phyloP scores from a whole-genome alignment of 2,888 invertebrate species.

The Drosophila helvetica region DNA sequence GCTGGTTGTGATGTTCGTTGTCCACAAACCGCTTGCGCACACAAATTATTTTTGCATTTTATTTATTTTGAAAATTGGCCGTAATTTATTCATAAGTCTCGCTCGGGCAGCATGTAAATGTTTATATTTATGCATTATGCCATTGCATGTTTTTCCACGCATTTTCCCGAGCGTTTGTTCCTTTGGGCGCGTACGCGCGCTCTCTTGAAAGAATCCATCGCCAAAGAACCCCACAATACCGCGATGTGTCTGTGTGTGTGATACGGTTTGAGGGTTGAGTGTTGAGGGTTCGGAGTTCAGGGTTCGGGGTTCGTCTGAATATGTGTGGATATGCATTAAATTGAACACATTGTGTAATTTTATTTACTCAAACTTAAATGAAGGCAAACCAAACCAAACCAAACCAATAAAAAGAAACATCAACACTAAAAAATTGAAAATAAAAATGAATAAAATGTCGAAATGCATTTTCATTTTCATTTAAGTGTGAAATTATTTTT shows the following conservation, averaged over 20 bases:
- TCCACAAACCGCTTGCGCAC: slow-evolving; percentile 57
- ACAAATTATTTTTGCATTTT: slow-evolving; percentile 76
- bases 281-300: too few species aligned
- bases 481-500: slow-evolving; percentile 55
- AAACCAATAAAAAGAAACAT: slow-evolving; percentile 8
- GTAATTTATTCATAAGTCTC: slow-evolving; percentile 75
- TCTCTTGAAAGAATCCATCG: slow-evolving; percentile 30
- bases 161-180: slow-evolving; percentile 30
- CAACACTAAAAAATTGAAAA: slow-evolving; percentile 8
- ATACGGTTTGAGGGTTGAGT: too few species aligned
- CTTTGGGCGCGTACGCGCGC: not conserved
- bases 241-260: slow-evolving; percentile 23
- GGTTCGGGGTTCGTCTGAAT: slow-evolving; percentile 1
- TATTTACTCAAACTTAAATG: slow-evolving; percentile 73
- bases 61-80: slow-evolving; percentile 77
- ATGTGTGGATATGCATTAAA: slow-evolving; percentile 56
- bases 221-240: slow-evolving; percentile 34
- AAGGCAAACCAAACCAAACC: slow-evolving; percentile 48
- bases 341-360: slow-evolving; percentile 70
- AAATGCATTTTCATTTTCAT: slow-evolving; percentile 62
- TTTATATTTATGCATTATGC: slow-evolving; percentile 75
- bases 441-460: slow-evolving; percentile 45
- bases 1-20: not conserved
- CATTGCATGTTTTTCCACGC: slow-evolving; percentile 36
- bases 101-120: slow-evolving; percentile 63